phyloP scores from a whole-genome alignment of 2,888 invertebrate genomes.

The Brachylomia viminalis region DNA sequence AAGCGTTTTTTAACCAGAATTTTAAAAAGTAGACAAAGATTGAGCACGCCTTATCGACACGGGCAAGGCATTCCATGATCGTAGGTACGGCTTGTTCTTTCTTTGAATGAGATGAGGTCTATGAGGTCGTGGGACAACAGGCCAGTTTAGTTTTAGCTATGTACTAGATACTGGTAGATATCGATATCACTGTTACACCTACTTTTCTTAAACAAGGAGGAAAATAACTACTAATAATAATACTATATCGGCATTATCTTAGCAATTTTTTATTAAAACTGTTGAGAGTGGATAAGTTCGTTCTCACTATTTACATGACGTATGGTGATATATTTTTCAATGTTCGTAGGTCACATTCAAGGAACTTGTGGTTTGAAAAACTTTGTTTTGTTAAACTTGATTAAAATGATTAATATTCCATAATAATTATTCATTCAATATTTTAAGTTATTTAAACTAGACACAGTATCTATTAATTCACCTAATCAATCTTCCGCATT shows the following conservation, averaged over 20 bases:
- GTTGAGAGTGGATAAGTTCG: not conserved
- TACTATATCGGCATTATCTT: too few species aligned
- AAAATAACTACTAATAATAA: too few species aligned
- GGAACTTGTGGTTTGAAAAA: not conserved
- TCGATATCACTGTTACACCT: too few species aligned
- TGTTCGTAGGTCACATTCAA: not conserved
- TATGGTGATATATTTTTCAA: not conserved
- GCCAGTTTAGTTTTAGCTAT: not conserved
- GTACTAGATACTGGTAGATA: too few species aligned
- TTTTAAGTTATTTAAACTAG: not conserved
- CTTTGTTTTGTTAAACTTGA: not conserved
- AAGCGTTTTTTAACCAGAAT: too few species aligned
- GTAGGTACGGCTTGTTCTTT: too few species aligned
- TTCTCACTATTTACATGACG: not conserved
- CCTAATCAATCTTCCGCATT: constrained; percentile 33
- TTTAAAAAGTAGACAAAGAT: too few species aligned
- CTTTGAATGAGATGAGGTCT: not conserved
- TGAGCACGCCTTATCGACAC: too few species aligned
- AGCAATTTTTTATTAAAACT: too few species aligned
- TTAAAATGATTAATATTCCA: not conserved
- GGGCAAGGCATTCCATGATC: too few species aligned
- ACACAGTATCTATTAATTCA: constrained; percentile 16
- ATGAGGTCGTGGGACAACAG: not conserved
- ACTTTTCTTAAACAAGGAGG: too few species aligned
- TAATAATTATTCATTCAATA: not conserved